Evolutionary conservation across 2,113 vertebrate genomes (phyloP).

Genomic region (Pelvicachromis taeniatus): DNA sequence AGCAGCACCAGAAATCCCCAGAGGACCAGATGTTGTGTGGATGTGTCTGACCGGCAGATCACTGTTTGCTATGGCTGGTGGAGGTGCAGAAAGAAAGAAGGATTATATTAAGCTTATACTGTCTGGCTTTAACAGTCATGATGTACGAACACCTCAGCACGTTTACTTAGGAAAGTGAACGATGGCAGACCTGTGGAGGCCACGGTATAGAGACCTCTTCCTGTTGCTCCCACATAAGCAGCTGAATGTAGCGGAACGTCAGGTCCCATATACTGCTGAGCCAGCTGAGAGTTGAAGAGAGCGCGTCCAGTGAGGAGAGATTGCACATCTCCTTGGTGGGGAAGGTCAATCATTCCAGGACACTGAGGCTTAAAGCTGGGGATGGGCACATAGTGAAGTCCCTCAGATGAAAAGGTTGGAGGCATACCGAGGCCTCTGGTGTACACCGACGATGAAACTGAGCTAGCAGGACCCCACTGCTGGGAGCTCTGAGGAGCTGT

Average conservation of each 20-base stretch:
- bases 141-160: not conserved
- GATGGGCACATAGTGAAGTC: conserved; percentile 53
- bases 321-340: conserved; percentile 60
- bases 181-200: conserved; percentile 42
- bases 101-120: not conserved
- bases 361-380: conserved; percentile 58
- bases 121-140: not conserved
- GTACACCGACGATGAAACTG: not conserved
- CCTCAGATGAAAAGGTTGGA: conserved; percentile 43
- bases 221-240: conserved; percentile 51
- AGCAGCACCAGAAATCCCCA: conserved; percentile 64
- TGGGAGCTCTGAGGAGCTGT: conserved; percentile 34
- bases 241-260: conserved; percentile 59
- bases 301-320: conserved; percentile 61
- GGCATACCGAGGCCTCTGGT: conserved; percentile 46
- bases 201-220: conserved; percentile 61
- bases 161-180: not conserved
- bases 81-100: not conserved
- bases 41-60: conserved; percentile 46
- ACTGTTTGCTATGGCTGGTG: conserved; percentile 43
- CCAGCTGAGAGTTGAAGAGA: conserved; percentile 63
- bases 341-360: conserved; percentile 31
- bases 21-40: conserved; percentile 48
- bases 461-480: conserved; percentile 20
- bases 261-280: conserved; percentile 73